Base-by-base conservation (phyloP, 2,113 vertebrate genomes). In the Microcebus griseorufus region DNA sequence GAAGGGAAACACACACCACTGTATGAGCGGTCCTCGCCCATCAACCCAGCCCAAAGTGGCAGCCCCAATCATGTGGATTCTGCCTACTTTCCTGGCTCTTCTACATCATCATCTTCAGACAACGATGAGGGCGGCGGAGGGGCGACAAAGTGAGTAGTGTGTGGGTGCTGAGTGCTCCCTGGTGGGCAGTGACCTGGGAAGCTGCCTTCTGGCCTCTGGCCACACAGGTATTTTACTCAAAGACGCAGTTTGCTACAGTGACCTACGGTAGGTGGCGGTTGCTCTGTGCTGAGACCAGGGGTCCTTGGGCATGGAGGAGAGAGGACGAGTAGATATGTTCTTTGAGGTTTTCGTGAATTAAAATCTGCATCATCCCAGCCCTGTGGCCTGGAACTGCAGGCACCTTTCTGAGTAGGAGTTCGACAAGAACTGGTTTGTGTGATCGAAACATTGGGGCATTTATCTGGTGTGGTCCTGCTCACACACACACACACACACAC, bases 1-100 rank as follows among this genome's bases (percentile, higher is more conserved):
- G 99, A 99, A 98, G 99, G 99, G 98, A 99, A 99, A 97, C 99
- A 99, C 98, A 99, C 99, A 23, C 99, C 99, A n/a, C 98, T 99
- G 97, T 99, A 99, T 10, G 99, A 99, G 98, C 99, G 99, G 69
- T 99, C 99, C 73, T 99, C 99, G 96, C 99, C 99, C 78, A 99
- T 99, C 98, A 99, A 99, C 96, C 99, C 99, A 29, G 98, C 99
- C 86, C 98, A 98, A 93, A 98, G 99, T 1, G 98, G 98, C 97
- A 99, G 99, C 98, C 99, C 99, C 64, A 99, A 99, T 96, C 99
- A 99, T 62, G 98, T 99, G 94, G 99, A 99, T 97, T 98, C 99
- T 18, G 97, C 99, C 29, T 99, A 99, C 98, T 99, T 99, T 97
- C 99, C 99, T 89, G 98, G 99, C 95, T 99, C 99, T 89, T 99